These are phyloP conservation scores for Sciurus carolinensis DNA, from an alignment of 2,797 vertebrate genomes.

Conservation along the genomic window DNA sequence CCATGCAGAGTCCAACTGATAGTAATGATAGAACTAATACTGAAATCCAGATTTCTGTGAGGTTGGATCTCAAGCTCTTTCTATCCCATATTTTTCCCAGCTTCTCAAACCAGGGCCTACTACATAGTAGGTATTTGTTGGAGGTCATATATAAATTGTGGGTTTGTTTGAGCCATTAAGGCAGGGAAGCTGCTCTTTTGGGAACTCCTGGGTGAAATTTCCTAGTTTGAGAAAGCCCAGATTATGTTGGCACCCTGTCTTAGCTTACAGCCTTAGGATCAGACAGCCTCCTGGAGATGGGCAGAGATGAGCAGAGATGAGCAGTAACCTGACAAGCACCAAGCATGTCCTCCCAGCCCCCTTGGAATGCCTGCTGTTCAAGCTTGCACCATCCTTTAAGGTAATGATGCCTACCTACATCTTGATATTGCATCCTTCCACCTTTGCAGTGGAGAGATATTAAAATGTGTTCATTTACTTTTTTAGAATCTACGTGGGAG, in stretches of 20 bases:
- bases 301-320: too few relatives aligned
- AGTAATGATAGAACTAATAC: neutral
- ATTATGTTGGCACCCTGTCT: too few relatives aligned
- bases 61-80: neutral
- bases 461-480: constrained; percentile 20
- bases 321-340: too few relatives aligned
- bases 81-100: neutral
- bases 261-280: too few relatives aligned
- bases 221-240: too few relatives aligned
- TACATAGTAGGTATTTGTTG: neutral
- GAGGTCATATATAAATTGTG: too few relatives aligned
- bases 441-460: neutral
- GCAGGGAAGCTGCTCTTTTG: too few relatives aligned
- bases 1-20: neutral
- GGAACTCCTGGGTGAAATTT: too few relatives aligned
- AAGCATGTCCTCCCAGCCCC: neutral
- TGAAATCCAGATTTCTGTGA: neutral
- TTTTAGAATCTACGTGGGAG: neutral
- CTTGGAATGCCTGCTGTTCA: neutral
- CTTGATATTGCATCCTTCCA: neutral
- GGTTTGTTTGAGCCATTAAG: too few relatives aligned
- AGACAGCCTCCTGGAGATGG: too few relatives aligned
- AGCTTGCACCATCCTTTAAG: neutral
- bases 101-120: neutral
- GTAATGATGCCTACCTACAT: neutral